Percentiles rank a stretch among this genome's conserved stretches.
Evolutionary conservation across 2,888 invertebrate genomes (phyloP).

Genomic region (Lepidonotus clava): DNA sequence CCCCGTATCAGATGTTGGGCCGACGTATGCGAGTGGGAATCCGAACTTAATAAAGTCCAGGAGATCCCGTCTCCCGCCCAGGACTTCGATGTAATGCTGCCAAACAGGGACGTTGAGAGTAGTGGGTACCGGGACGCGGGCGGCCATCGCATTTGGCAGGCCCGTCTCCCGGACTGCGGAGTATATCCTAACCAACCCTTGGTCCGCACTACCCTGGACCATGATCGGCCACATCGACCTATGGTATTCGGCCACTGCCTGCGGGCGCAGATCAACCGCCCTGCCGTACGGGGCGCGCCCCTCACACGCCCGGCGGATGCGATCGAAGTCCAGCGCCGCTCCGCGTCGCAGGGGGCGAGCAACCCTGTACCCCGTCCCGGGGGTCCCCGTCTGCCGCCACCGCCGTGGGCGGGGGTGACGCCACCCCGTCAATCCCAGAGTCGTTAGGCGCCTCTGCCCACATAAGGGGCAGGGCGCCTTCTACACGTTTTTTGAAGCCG

Average conservation of each 20-base stretch:
- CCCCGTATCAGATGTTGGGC: background rate
- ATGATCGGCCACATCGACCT: background rate
- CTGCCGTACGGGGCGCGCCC: background rate
- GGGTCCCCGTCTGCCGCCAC: background rate
- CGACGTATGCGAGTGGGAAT: background rate
- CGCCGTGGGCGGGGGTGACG: too few relatives aligned
- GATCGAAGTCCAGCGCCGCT: background rate
- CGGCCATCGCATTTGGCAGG: background rate
- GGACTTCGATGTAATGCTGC: background rate
- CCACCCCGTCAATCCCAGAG: background rate
- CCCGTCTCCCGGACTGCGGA: background rate
- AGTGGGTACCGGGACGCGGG: background rate
- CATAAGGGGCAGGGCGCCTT: background rate
- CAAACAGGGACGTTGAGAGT: background rate
- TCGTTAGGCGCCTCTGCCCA: too few relatives aligned
- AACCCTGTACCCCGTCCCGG: background rate
- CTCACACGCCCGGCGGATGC: background rate
- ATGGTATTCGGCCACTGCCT: background rate
- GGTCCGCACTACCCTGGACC: background rate
- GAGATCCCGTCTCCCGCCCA: background rate
- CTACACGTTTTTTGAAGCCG: background rate
- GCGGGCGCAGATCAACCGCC: background rate
- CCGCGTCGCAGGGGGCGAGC: too few relatives aligned
- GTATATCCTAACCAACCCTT: background rate
- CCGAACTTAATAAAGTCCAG: background rate